Conservation (phyloP, 1,140 invertebrate genomes). For the Monochamus saltuarius region DNA sequence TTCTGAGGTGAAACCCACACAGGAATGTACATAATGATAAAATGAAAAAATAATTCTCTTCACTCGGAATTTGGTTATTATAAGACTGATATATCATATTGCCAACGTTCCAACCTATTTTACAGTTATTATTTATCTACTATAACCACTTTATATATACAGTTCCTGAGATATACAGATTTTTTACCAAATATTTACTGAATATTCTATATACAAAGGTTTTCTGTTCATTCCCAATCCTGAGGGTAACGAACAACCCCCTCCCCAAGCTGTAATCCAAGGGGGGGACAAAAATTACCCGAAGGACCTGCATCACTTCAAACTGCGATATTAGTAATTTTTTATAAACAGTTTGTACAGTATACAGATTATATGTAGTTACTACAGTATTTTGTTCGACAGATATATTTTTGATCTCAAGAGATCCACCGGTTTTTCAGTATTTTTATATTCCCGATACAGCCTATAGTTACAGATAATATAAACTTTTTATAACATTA, state of each 20-base stretch:
- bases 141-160: constrained; percentile 40
- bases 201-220: constrained; percentile 46
- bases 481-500: constrained; percentile 30
- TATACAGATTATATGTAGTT: constrained; percentile 40
- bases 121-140: constrained; percentile 42
- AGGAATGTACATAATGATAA: constrained; percentile 19
- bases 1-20: constrained; percentile 19
- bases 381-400: constrained; percentile 37
- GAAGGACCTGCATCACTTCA: constrained; percentile 2
- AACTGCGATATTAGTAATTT: constrained; percentile 50
- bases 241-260: neutral
- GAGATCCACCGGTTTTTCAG: constrained; percentile 34
- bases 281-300: neutral
- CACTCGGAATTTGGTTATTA: constrained; percentile 37
- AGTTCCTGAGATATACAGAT: constrained; percentile 52
- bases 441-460: constrained; percentile 40
- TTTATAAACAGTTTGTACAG: constrained; percentile 44
- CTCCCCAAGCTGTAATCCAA: neutral
- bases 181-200: constrained; percentile 50
- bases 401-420: constrained; percentile 32
- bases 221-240: constrained; percentile 34
- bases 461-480: constrained; percentile 29
- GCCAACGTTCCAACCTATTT: constrained; percentile 48
- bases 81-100: constrained; percentile 52
- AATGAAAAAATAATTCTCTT: constrained; percentile 4